Evolutionary conservation across 2,797 vertebrate species (phyloP), one percentile per base, ranked within the genome.

Genomic region (Anisognathus igniventris): DNA sequence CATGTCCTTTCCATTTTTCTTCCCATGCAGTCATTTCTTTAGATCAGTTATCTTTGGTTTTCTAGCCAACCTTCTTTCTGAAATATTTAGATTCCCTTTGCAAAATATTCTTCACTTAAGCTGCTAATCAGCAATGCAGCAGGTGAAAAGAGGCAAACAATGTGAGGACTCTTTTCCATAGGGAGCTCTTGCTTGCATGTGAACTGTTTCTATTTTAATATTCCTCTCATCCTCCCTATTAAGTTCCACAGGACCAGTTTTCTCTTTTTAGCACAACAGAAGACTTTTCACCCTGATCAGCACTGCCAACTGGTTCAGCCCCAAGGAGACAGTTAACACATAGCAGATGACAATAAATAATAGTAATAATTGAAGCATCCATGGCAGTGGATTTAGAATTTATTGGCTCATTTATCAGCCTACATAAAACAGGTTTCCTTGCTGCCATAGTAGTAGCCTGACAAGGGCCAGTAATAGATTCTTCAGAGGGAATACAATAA

Each of bases 351-450:
- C 62, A 81, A 74, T 65, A 92, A 83, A 83, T 79, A 94, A 91
- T 57, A 86, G 57, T 44, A 82, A 71, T 91, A 86, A 91, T 68
- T 80, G 82, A 86, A 91, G 68, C 89, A 91, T 73, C 70, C 37
- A 48, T 83, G 66, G 40, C 60, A 73, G 51, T 67, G 37, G 47
- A 56, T 48, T 80, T 86, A 91, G 62, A 88, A 81, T 93, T 92
- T 92, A 88, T 78, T 92, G 67, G 33, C 70, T 93, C 53, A 56
- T 93, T 86, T 87, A 79, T 92, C 86, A 94, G 28, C 48, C 45
- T 50, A 25, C 53, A 50, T 9, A 76, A 82, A 75, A 15, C n/a
- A 64, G 35, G 8, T 71, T 70, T 95, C 35, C 57, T 90, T 87
- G 56, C 39, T 95, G 67, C 61, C 31, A 22, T 18, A 73, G 60